Evolutionary conservation across 2,797 vertebrate species (phyloP).

Genomic region (Danionella dracula): DNA sequence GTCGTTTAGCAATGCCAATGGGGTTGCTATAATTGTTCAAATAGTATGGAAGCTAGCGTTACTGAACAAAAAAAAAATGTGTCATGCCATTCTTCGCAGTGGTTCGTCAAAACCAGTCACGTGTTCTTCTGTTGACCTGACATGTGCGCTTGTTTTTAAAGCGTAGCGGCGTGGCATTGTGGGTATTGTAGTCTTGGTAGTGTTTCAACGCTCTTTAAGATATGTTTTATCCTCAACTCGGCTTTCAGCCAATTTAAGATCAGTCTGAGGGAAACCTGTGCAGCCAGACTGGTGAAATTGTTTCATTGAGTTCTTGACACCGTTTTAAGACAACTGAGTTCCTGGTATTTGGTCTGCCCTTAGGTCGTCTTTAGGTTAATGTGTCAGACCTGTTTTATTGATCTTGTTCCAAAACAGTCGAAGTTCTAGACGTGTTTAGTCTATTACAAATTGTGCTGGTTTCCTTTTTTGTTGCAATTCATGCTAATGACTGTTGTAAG

Average conservation of each 20-base stretch:
- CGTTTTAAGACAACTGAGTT: neutral
- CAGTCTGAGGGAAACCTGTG: no score
- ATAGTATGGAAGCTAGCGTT: no score
- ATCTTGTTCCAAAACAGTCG: neutral
- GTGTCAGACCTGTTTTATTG: neutral
- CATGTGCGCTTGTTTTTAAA: constrained; percentile 25
- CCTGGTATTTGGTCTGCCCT: neutral
- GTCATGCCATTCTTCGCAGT: constrained; percentile 8
- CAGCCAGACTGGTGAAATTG: neutral
- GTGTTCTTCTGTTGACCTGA: constrained; percentile 51
- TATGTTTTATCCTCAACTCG: neutral
- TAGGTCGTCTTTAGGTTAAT: constrained; percentile 8
- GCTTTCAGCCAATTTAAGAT: neutral
- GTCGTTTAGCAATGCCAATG: no score
- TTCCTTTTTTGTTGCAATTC: no score
- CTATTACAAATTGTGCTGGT: no score
- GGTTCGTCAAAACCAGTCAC: constrained; percentile 31
- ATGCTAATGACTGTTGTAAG: no score
- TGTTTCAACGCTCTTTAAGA: no score
- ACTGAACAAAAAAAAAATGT: no score
- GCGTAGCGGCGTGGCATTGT: neutral
- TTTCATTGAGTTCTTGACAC: neutral
- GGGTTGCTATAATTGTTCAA: no score
- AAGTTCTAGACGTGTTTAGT: neutral
- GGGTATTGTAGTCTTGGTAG: constrained; percentile 5